These are phyloP conservation scores for Corapipo altera DNA, from an alignment of 2,113 vertebrate species.

Conservation along the genomic window DNA sequence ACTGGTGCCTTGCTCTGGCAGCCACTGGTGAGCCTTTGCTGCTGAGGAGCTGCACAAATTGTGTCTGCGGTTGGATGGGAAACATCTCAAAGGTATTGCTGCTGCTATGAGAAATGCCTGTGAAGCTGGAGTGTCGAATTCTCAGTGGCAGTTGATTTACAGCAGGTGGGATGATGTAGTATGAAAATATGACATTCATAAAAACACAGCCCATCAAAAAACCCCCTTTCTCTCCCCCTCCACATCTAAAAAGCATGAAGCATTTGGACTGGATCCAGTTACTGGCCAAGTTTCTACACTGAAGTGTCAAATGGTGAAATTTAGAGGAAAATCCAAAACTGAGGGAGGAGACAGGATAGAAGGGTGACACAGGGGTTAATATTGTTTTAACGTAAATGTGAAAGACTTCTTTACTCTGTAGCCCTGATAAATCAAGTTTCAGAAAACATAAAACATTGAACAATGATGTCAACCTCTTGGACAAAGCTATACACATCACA, in stretches of 20 bases:
- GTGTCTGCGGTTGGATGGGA: background rate
- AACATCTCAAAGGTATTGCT: background rate
- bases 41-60: background rate
- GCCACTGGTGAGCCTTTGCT: background rate
- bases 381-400: background rate
- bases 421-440: background rate
- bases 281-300: background rate
- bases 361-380: background rate
- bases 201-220: background rate
- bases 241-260: background rate
- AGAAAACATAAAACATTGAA: background rate
- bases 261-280: background rate
- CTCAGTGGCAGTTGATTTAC: background rate
- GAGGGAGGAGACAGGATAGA: background rate
- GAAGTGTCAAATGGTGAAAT: background rate
- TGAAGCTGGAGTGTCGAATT: background rate
- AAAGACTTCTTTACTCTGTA: background rate
- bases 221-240: fast-evolving
- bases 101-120: background rate
- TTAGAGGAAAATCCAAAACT: background rate
- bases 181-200: background rate
- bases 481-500: background rate
- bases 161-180: background rate
- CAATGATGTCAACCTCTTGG: background rate
- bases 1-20: background rate